These are phyloP conservation scores for Drosophila pseudoobscura DNA, from an alignment of 1,140 invertebrate species.

Conservation along the genomic window DNA sequence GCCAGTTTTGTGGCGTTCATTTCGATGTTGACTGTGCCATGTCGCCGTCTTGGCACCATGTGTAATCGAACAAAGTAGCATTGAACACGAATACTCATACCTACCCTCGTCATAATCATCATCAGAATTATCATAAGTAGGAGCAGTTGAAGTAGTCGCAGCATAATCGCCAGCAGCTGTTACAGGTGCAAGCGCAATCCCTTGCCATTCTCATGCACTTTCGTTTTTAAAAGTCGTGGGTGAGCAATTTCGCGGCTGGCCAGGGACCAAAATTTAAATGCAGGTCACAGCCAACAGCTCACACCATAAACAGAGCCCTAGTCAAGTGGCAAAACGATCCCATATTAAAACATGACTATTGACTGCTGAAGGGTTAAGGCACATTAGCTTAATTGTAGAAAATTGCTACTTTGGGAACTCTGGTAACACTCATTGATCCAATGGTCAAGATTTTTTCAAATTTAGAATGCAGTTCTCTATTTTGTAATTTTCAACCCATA, in stretches of 20 bases:
- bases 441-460: no score
- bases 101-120: slow-evolving; percentile 16
- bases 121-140: slow-evolving; percentile 13
- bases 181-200: no score
- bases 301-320: background rate
- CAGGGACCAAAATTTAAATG: slow-evolving; percentile 62
- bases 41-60: background rate
- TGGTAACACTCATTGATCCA: no score
- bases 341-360: no score
- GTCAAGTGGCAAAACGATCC: no score
- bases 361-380: no score
- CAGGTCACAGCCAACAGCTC: background rate
- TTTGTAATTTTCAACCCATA: no score
- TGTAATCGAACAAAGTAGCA: slow-evolving; percentile 2
- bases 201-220: slow-evolving; percentile 37
- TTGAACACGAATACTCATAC: background rate
- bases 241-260: slow-evolving; percentile 57
- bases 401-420: no score
- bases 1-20: slow-evolving; percentile 15
- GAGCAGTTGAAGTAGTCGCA: background rate
- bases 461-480: no score
- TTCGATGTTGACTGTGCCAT: slow-evolving; percentile 14
- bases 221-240: slow-evolving; percentile 49
- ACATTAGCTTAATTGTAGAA: no score
- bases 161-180: no score